Evolutionary conservation across 2,888 invertebrate species (phyloP).

Genomic region (Aplocera efformata): DNA sequence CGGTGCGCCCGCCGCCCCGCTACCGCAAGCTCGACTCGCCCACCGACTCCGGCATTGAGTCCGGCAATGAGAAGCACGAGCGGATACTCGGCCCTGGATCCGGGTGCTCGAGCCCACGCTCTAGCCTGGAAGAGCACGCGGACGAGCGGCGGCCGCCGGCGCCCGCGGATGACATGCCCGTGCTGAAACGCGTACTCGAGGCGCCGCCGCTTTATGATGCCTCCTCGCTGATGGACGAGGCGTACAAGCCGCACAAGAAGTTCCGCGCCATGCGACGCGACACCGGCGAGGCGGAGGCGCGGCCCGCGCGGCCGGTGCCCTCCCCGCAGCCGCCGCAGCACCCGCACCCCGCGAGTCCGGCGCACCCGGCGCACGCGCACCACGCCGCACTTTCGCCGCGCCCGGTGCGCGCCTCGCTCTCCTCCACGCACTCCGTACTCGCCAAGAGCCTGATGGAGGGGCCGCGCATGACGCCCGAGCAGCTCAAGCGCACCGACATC

Average conservation of each 20-base stretch:
- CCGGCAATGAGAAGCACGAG: slow-evolving; percentile 93
- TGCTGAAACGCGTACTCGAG: slow-evolving; percentile 93
- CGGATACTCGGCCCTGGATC: slow-evolving; percentile 84
- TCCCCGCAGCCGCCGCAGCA: slow-evolving; percentile 77
- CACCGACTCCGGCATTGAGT: slow-evolving; percentile 96
- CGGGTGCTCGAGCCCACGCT: slow-evolving; percentile 92
- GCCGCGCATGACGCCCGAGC: slow-evolving; percentile 96
- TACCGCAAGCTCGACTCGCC: slow-evolving; percentile 94
- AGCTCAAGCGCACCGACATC: slow-evolving; percentile 94
- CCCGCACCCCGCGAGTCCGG: slow-evolving; percentile 66
- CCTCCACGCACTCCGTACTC: slow-evolving; percentile 93
- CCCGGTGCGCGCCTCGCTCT: slow-evolving; percentile 81
- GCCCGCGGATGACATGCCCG: slow-evolving; percentile 94
- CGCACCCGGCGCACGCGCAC: slow-evolving; percentile 34
- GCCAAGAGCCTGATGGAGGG: slow-evolving; percentile 95
- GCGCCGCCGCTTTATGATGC: slow-evolving; percentile 96
- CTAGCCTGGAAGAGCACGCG: slow-evolving; percentile 89
- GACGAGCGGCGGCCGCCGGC: slow-evolving; percentile 80
- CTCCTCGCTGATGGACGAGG: slow-evolving; percentile 95
- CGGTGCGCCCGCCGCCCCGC: slow-evolving; percentile 83
- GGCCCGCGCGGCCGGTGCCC: slow-evolving; percentile 65
- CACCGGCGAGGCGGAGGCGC: slow-evolving; percentile 86
- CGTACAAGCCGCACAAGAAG: slow-evolving; percentile 97
- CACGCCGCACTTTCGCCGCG: slow-evolving; percentile 77
- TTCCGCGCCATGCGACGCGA: slow-evolving; percentile 93